Conservation (phyloP, 2,888 invertebrate genomes). For the Sympetrum striolatum region DNA sequence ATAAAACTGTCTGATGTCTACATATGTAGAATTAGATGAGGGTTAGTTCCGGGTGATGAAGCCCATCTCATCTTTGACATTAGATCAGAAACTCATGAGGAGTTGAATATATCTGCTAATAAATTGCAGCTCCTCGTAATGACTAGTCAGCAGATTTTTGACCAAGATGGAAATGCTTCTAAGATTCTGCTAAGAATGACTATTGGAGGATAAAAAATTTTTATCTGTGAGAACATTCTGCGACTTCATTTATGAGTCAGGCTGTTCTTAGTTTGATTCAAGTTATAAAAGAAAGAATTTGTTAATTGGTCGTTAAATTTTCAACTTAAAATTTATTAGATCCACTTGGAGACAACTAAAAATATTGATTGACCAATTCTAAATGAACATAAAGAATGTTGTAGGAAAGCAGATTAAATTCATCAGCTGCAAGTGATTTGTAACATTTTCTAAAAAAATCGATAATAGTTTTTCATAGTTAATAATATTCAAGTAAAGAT, state of each 20-base stretch:
- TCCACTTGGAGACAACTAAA: background rate
- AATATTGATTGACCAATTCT: background rate
- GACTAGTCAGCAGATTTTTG: background rate
- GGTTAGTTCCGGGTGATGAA: constrained; percentile 12
- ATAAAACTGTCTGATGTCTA: background rate
- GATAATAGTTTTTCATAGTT: no score
- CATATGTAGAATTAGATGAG: constrained; percentile 8
- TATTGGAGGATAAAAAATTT: background rate
- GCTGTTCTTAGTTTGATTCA: background rate
- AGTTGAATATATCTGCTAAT: constrained; percentile 6
- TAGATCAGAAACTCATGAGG: background rate
- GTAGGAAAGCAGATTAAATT: background rate
- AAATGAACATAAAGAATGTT: background rate
- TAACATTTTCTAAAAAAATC: no score
- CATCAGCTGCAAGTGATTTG: background rate
- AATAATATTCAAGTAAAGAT: no score
- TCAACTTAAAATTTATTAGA: background rate
- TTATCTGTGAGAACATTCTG: background rate
- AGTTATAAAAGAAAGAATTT: background rate
- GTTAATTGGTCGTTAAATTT: background rate
- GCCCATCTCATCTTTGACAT: constrained; percentile 35
- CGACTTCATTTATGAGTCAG: background rate
- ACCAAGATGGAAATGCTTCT: background rate
- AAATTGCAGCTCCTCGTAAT: background rate
- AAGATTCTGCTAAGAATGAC: background rate